A percentile compares a stretch with the other conserved stretches of the same genome.
Conservation (phyloP, 2,888 invertebrate species). For the Disparrhopalites patrizii region DNA sequence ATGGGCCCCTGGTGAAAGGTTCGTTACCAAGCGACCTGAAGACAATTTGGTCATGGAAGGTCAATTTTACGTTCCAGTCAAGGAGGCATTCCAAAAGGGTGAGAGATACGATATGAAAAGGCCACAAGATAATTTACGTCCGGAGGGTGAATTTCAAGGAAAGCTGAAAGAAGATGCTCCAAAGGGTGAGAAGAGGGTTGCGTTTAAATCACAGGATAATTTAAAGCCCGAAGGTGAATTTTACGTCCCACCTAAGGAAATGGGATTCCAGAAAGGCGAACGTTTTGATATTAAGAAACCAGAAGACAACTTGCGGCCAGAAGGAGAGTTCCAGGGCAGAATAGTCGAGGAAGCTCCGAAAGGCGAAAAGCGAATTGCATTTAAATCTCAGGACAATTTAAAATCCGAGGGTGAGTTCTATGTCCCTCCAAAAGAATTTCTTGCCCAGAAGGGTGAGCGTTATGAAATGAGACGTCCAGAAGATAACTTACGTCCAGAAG, state of each 20-base stretch:
- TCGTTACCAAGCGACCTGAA: constrained; percentile 52
- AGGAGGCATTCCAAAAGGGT: constrained; percentile 53
- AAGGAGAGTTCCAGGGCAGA: constrained; percentile 53
- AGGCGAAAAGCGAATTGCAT: constrained; percentile 50
- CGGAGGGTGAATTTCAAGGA: constrained; percentile 55
- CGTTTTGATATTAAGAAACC: constrained; percentile 53
- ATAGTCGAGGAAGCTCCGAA: constrained; percentile 52
- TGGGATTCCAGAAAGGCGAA: constrained; percentile 52
- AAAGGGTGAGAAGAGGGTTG: constrained; percentile 52
- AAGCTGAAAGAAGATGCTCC: constrained; percentile 30
- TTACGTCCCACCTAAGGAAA: constrained; percentile 48
- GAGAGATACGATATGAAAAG: constrained; percentile 53
- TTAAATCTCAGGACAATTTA: constrained; percentile 54
- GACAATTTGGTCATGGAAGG: constrained; percentile 62
- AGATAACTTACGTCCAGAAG: constrained; percentile 61
- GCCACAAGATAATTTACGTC: constrained; percentile 59
- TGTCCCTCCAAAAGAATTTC: constrained; percentile 56
- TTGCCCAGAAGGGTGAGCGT: constrained; percentile 50
- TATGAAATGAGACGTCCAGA: constrained; percentile 50
- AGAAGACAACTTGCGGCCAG: constrained; percentile 48
- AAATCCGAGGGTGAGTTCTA: constrained; percentile 40
- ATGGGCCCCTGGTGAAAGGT: constrained; percentile 52
- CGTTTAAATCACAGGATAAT: constrained; percentile 56
- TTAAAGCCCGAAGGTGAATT: constrained; percentile 53
- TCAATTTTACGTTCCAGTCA: constrained; percentile 59